Conservation (phyloP, 1,140 invertebrate genomes). For the Rhyacophila brunnea region DNA sequence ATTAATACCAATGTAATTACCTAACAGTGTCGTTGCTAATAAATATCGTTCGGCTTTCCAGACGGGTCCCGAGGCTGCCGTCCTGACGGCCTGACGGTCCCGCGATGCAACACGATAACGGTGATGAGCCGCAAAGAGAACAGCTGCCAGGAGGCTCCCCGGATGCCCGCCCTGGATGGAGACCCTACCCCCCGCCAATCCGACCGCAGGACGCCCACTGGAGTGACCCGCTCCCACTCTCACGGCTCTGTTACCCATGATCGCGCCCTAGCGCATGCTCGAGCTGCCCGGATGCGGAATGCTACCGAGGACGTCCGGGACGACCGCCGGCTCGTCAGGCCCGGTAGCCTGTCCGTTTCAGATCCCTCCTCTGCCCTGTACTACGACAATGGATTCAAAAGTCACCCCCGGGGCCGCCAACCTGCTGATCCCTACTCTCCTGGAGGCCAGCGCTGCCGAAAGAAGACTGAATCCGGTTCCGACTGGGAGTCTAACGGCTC, state of each 20-base stretch:
- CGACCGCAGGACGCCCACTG: slow-evolving; percentile 43
- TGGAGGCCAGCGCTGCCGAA: slow-evolving; percentile 41
- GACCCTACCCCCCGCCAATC: slow-evolving; percentile 34
- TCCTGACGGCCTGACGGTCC: slow-evolving; percentile 54
- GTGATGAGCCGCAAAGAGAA: slow-evolving; percentile 47
- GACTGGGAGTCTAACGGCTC: slow-evolving; percentile 52
- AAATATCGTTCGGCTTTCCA: no score
- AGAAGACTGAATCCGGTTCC: slow-evolving; percentile 45
- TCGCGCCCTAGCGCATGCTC: slow-evolving; percentile 7
- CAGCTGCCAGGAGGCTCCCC: slow-evolving; percentile 28
- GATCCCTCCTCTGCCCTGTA: slow-evolving; percentile 15
- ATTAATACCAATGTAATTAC: no score
- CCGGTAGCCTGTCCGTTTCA: slow-evolving; percentile 45
- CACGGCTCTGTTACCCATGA: slow-evolving; percentile 44
- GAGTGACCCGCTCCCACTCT: slow-evolving; percentile 50
- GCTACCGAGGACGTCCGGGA: not conserved
- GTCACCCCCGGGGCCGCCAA: not conserved
- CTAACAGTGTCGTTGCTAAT: no score
- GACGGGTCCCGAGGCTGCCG: slow-evolving; percentile 5
- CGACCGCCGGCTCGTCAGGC: slow-evolving; percentile 40
- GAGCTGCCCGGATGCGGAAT: not conserved
- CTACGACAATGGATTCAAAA: slow-evolving; percentile 17
- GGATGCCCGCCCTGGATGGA: slow-evolving; percentile 1
- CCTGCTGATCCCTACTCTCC: not conserved
- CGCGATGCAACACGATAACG: slow-evolving; percentile 60